Percentiles rank a stretch among this genome's conserved stretches.
Evolutionary conservation across 1,140 invertebrate genomes (phyloP).

Genomic region (Heliconius hewitsoni): DNA sequence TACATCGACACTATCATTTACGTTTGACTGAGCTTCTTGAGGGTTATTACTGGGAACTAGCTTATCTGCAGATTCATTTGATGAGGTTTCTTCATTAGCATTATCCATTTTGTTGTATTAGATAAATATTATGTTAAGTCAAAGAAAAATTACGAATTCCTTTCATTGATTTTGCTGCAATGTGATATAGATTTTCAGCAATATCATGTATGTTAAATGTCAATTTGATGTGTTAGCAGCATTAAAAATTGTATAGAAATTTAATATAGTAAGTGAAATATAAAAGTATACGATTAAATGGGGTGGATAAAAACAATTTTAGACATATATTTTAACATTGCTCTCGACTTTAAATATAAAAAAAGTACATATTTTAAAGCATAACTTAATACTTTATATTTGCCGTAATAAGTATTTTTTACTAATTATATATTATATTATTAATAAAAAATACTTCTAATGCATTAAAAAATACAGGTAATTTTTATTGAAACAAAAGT

Average conservation of each 20-base stretch:
- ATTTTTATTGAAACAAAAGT: too few relatives aligned
- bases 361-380: too few relatives aligned
- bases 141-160: slow-evolving; percentile 31
- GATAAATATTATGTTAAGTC: slow-evolving; percentile 11
- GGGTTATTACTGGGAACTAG: slow-evolving; percentile 51
- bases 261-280: not conserved
- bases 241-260: not conserved
- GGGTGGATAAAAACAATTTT: too few relatives aligned
- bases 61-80: slow-evolving; percentile 44
- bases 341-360: too few relatives aligned
- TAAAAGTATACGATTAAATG: not conserved
- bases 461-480: too few relatives aligned
- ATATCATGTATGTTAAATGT: slow-evolving; percentile 29
- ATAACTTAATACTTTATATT: too few relatives aligned
- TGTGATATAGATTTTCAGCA: slow-evolving; percentile 36
- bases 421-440: too few relatives aligned
- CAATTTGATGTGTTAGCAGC: not conserved
- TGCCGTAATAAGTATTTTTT: too few relatives aligned
- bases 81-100: slow-evolving; percentile 45
- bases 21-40: slow-evolving; percentile 38
- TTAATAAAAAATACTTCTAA: too few relatives aligned
- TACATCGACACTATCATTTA: slow-evolving; percentile 53
- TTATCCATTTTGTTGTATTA: slow-evolving; percentile 46
- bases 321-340: too few relatives aligned
- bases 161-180: slow-evolving; percentile 39